Percentiles rank a stretch among this genome's conserved stretches.
Evolutionary conservation across 2,888 invertebrate species (phyloP).

Genomic region (Stenichneumon culpator): DNA sequence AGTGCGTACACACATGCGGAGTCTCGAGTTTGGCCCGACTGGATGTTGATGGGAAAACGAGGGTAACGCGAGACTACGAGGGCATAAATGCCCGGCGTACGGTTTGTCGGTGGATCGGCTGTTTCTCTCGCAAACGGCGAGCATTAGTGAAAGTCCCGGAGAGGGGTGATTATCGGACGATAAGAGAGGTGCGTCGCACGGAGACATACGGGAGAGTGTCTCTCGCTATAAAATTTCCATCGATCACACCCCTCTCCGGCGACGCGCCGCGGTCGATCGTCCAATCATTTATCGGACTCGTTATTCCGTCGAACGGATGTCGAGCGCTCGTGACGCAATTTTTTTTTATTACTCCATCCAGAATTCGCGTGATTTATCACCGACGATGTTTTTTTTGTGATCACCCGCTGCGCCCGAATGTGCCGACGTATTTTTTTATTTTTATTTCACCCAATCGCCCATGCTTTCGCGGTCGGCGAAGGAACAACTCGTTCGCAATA

Average conservation of each 20-base stretch:
- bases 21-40: conserved; percentile 4
- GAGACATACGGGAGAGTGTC: conserved; percentile 38
- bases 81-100: conserved; percentile 52
- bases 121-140: conserved; percentile 67
- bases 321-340: conserved; percentile 3
- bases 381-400: background rate
- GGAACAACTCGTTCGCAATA: background rate
- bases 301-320: conserved; percentile 23
- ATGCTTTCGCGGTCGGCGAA: background rate
- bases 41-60: conserved; percentile 43
- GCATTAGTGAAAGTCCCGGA: conserved; percentile 76
- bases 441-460: background rate
- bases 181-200: conserved; percentile 63
- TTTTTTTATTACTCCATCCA: conserved; percentile 30
- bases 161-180: conserved; percentile 69
- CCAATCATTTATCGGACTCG: conserved; percentile 29
- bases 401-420: background rate
- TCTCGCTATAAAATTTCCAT: conserved; percentile 33
- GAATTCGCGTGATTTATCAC: conserved; percentile 1
- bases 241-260: conserved; percentile 20
- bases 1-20: conserved; percentile 24
- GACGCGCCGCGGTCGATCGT: conserved; percentile 4
- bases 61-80: conserved; percentile 66
- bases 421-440: background rate
- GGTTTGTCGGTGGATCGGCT: conserved; percentile 60